Base-by-base conservation (phyloP, 2,797 vertebrate species). In the Decapterus maruadsi region DNA sequence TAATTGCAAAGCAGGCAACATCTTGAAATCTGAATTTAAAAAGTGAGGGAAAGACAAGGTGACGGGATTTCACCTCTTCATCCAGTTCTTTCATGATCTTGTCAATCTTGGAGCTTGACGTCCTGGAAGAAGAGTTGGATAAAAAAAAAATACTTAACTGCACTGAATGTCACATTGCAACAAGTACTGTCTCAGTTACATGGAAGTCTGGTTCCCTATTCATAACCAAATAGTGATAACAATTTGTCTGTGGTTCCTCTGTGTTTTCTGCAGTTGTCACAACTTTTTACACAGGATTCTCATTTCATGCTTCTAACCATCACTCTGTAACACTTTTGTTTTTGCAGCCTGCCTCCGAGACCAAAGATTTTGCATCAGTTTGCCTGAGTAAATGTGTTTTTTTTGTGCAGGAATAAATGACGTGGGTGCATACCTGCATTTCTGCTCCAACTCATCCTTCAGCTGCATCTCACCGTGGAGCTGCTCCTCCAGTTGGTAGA, bases 381-480 rank as follows among this genome's bases (percentile, higher is more conserved):
- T 48, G 26, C 60, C 9, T 46, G n/a, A 26, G 4, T 10, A 55
- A 50, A n/a, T 7, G 6, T 1, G 26, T 26, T 5, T 6, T 45
- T 22, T 46, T 58, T 19, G 4, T 14, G 2, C 22, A 40, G 11
- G 38, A 77, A 14, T 31, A 10, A 64, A 67, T 29, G 19, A 55
- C 12, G 5, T 1, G 8, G n/a, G 38, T 63, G 11, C 69, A 34
- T 83, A 99, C 98, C 98, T 97, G 97, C 96, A 99, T 91, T 98
- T 99, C 75, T 99, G 98, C 83, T 99, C 98, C 95, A 99, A 95
- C 94, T 99, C 98, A 90, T 99, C 98, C 94, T 99, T 99, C 76
- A 97, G 90, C 74, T 99, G 98, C 96, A 99, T 99, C 95, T 99
- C 98, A 89, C 95, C 96, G 87, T 99, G 97, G 67, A 99, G 95